Evolutionary conservation across 2,113 vertebrate genomes (phyloP), one percentile per base, ranked within the genome.

Genomic region (Scomber colias): DNA sequence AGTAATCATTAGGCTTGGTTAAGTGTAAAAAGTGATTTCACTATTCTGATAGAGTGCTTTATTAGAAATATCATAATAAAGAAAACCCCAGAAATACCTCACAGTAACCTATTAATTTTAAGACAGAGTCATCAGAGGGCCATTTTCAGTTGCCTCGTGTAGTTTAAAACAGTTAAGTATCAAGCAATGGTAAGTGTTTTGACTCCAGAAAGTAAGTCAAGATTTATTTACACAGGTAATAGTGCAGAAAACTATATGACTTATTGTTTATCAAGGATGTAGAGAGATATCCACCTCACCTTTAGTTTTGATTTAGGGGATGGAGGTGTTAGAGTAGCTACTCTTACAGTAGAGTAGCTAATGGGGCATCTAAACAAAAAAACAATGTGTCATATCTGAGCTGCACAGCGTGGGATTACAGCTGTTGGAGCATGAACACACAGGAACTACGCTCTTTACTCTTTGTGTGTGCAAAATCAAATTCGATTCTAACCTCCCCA

Each of bases 391-490:
- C 76, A 61, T 21, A 51, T 85, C 69, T 67, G 70, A 83, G 59
- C 56, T 1, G 16, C 79, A 30, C 69, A 14, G 76, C n/a, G 40
- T 21, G 73, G 82, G 67, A 44, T 49, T 60, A 40, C 51, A 17
- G 77, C 62, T 71, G 57, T 76, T 51, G 19, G 46, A 65, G 60
- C 71, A 55, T 68, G 73, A 85, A 70, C 67, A 19, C 71, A 31
- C 49, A 31, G 55, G 54, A 66, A 17, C 65, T 53, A 17, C 63
- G 48, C 69, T 63, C 55, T 87, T 57, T 31, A 35, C 48, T 68
- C 69, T 56, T 49, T 3, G 45, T 79, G 24, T 79, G 71, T 71
- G 70, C 55, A 49, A 80, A 88, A 88, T 90, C 82, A 69, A 69
- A 79, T 74, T 86, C 80, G 15, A 82, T 92, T 88, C 72, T 83